Base-by-base conservation (phyloP, 2,113 vertebrate species). In the Okapia johnstoni region DNA sequence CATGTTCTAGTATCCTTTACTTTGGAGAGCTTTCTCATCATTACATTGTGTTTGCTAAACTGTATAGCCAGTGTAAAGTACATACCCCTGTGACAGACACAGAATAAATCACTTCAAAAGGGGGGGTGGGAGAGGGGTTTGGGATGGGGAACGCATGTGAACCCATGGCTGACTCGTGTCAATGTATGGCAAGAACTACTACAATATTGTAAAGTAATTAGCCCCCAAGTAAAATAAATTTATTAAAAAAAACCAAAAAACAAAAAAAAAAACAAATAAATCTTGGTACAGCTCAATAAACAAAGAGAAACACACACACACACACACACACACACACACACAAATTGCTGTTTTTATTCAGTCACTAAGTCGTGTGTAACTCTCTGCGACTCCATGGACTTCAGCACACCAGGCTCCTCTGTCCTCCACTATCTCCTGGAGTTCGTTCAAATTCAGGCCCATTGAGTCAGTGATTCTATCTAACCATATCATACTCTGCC, bases 331-430 rank as follows among this genome's bases (percentile, higher is more conserved):
- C n/a, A n/a, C n/a, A n/a, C n/a, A n/a, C n/a, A n/a, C n/a, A n/a
- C n/a, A n/a, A 73, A 13, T 73, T 13, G 19, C 21, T 73, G 21
- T 76, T 43, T 40, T 15, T 76, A 26, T 76, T 76, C 40, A 76
- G 40, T 26, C 40, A 76, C 12, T 43, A 76, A 26, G 40, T 43
- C 6, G 0, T 43, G 23, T 12, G 10, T 1, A 12, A 43, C 40
- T 26, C 3, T 76, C 21, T 76, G 40, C 23, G 26, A 76, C 11
- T 15, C 23, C 70, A 43, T 43, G 40, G 10, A 76, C 40, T 43
- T 12, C 6, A 76, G 70, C 70, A 43, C 40, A 43, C 23, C 23
- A 76, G 40, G 70, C 40, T 43, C 23, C 23, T 70, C 66, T 76
- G 23, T 76, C 40, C 23, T 43, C 23, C 70, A 76, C 36, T 43